A percentile compares a stretch with the other conserved stretches of the same genome.
Evolutionary conservation across 2,113 vertebrate species (phyloP).

Genomic region (Anarrhichthys ocellatus): DNA sequence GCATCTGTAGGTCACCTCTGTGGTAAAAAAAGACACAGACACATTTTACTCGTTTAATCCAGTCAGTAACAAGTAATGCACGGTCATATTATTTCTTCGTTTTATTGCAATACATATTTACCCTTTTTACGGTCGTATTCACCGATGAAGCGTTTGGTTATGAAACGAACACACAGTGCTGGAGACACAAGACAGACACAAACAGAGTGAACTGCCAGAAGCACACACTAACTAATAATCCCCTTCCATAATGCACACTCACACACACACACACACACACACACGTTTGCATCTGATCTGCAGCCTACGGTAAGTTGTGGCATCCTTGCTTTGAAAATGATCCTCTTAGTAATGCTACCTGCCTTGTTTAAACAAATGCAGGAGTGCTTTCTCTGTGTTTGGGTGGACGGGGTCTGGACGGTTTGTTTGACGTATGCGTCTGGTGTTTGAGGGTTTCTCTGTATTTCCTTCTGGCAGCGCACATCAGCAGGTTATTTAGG

Average conservation of each 20-base stretch:
- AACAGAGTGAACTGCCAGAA: not conserved
- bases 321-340: not conserved
- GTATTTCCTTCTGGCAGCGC: constrained; percentile 9
- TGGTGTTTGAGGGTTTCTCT: not conserved
- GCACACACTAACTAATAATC: not conserved
- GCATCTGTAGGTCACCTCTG: constrained; percentile 83
- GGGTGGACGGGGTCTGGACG: constrained; percentile 20
- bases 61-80: no score
- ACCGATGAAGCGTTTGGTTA: constrained; percentile 83
- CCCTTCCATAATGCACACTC: not conserved
- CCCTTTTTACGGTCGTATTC: constrained; percentile 85
- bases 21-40: constrained; percentile 9
- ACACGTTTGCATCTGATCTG: not conserved
- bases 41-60: not conserved
- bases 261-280: not conserved
- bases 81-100: not conserved
- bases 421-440: constrained; percentile 39
- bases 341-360: not conserved
- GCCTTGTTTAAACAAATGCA: constrained; percentile 25
- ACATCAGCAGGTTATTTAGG: not conserved
- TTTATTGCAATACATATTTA: constrained; percentile 32
- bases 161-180: constrained; percentile 84
- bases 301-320: not conserved
- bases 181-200: constrained; percentile 71
- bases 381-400: constrained; percentile 14